These are phyloP conservation scores for Phyllotreta cruciferae DNA, from an alignment of 2,888 invertebrate species.

Conservation along the genomic window DNA sequence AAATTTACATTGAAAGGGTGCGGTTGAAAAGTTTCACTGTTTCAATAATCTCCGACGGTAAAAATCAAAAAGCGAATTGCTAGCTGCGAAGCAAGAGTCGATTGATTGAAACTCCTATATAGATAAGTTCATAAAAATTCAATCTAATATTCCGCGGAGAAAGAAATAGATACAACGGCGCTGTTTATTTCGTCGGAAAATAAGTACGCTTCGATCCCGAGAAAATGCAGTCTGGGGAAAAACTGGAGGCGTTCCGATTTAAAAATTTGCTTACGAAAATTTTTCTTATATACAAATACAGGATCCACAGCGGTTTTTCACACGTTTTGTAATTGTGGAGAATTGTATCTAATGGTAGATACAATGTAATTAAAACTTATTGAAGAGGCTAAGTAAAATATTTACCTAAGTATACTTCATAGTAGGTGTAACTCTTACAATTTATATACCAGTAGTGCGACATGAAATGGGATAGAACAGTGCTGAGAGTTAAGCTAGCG, in stretches of 20 bases:
- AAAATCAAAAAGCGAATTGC: conserved; percentile 22
- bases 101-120: conserved; percentile 22
- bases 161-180: conserved; percentile 7
- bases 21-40: conserved; percentile 25
- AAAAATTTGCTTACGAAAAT: no score
- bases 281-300: no score
- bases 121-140: conserved; percentile 23
- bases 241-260: no score
- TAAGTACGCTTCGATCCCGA: no score
- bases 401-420: no score
- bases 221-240: no score
- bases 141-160: conserved; percentile 11
- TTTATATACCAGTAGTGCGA: neutral
- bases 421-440: no score
- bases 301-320: no score
- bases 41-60: conserved; percentile 28
- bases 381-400: no score
- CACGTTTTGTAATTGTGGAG: no score
- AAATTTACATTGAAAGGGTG: conserved; percentile 18
- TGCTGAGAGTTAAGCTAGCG: conserved; percentile 19
- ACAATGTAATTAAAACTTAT: no score
- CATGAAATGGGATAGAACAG: conserved; percentile 26
- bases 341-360: no score
- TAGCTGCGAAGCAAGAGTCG: conserved; percentile 13
- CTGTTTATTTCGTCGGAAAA: conserved; percentile 7